Base-by-base conservation (phyloP, 2,797 vertebrate genomes). In the Mormyrus hasselquistii region DNA sequence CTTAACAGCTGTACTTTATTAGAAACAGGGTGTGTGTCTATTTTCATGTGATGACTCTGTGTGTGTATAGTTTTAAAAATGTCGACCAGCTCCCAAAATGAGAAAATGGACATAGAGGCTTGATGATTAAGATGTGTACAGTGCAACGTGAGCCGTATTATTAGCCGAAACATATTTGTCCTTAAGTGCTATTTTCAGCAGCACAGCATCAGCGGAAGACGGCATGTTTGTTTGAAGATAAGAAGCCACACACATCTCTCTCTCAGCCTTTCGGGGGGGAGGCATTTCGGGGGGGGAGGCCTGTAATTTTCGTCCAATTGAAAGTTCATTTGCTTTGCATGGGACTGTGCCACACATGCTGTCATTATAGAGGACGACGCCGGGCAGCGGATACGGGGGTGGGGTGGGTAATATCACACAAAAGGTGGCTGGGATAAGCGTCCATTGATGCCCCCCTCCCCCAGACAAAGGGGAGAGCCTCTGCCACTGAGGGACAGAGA, bases 231-330 rank as follows among this genome's bases (percentile, higher is more conserved):
- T 94, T 91, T 94, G 93, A 92, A 93, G 93, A 94, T 90, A 93
- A 93, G 92, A 94, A 94, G 90, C 90, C 89, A 4, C 91, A 85
- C 83, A 55, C 88, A 86, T 87, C 53, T 87, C 44, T 16, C 10
- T 49, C 47, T 89, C 87, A 90, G 90, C 22, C 87, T 89, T 92
- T 91, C 87, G 87, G 92, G 85, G 92, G 93, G 73, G 89, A 14
- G 8, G 6, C 49, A 41, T 69, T 41, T n/a, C n/a, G 73, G 55
- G 69, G 84, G 62, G 19, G 73, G 86, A 89, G 91, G 90, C 90
- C 92, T 94, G 73, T 93, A 92, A 96, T 96, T 96, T 96, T 93
- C 93, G 91, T 92, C 91, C 91, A 92, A 92, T 93, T 93, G 90
- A 90, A 95, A 94, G 92, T 95, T 93, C 90, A 93, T 29, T 29